These are phyloP conservation scores for Gymnocephalus cernua DNA, from an alignment of 2,113 vertebrate species.

Conservation along the genomic window DNA sequence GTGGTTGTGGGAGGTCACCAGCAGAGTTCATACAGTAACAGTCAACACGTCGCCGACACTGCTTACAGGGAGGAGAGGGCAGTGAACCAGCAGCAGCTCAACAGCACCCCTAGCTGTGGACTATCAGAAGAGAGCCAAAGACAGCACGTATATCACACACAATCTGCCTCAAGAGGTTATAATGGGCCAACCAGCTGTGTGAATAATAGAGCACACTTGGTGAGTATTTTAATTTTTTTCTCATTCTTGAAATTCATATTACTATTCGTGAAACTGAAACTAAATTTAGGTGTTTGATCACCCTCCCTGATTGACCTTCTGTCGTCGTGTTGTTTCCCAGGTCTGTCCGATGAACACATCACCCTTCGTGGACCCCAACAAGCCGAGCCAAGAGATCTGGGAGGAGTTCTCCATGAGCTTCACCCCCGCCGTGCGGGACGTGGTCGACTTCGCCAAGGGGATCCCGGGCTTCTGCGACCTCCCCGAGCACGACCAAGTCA, in stretches of 20 bases:
- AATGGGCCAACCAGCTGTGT: conserved; percentile 72
- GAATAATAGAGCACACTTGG: conserved; percentile 91
- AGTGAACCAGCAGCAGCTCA: conserved; percentile 76
- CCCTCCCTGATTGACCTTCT: neutral
- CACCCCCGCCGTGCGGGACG: conserved; percentile 96
- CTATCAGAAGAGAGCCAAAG: conserved; percentile 80
- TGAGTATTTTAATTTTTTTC: conserved; percentile 74
- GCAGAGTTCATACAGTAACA: conserved; percentile 74
- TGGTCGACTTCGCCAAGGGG: conserved; percentile 97
- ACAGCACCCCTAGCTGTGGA: conserved; percentile 81
- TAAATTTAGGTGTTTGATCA: neutral
- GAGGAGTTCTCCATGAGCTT: conserved; percentile 99
- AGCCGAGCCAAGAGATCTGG: conserved; percentile 96
- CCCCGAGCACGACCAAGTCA: conserved; percentile 95
- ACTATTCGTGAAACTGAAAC: neutral
- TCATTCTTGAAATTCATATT: neutral
- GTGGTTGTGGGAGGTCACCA: conserved; percentile 67
- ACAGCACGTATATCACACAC: conserved; percentile 38
- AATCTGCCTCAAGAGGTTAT: conserved; percentile 35
- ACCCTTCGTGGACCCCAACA: conserved; percentile 92
- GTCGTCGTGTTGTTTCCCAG: conserved; percentile 66
- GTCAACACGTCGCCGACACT: conserved; percentile 79
- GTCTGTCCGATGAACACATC: conserved; percentile 96
- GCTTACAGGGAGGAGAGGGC: conserved; percentile 86
- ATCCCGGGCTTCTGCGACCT: conserved; percentile 96